A percentile compares a stretch with the other conserved stretches of the same genome.
Evolutionary conservation across 2,888 invertebrate species (phyloP).

Genomic region (Acronicta aceris): DNA sequence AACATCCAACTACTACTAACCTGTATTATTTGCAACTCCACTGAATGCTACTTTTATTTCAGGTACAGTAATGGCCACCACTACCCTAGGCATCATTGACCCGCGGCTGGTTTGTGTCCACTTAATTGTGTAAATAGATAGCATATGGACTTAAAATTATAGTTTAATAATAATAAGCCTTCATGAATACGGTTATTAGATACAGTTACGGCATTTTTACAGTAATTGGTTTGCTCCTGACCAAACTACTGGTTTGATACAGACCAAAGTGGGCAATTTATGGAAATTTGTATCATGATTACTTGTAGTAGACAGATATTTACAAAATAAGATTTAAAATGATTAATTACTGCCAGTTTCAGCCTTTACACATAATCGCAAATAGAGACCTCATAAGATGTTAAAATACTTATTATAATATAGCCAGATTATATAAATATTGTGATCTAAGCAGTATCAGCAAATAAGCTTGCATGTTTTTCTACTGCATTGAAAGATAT

Average conservation of each 20-base stretch:
- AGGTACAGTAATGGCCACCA: slow-evolving; percentile 83
- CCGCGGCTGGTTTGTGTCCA: slow-evolving; percentile 66
- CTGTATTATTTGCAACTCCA: not conserved
- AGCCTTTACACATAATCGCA: slow-evolving; percentile 64
- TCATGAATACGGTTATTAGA: slow-evolving; percentile 55
- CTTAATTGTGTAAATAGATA: slow-evolving; percentile 73
- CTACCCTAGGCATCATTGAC: slow-evolving; percentile 86
- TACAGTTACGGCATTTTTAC: slow-evolving; percentile 41
- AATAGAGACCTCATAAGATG: slow-evolving; percentile 58
- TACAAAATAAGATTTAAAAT: slow-evolving; percentile 44
- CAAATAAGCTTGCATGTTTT: slow-evolving; percentile 41
- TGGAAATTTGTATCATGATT: too few relatives aligned
- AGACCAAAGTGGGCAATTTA: slow-evolving; percentile 53
- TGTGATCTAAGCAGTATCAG: slow-evolving; percentile 46
- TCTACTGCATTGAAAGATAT: slow-evolving; percentile 28
- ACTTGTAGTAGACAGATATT: too few relatives aligned
- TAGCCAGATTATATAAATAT: slow-evolving; percentile 54
- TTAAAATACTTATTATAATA: slow-evolving; percentile 48
- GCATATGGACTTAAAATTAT: slow-evolving; percentile 72
- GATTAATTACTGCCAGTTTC: slow-evolving; percentile 67
- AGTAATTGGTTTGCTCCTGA: slow-evolving; percentile 49
- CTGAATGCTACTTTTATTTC: slow-evolving; percentile 27
- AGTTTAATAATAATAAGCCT: slow-evolving; percentile 58
- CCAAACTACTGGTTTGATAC: slow-evolving; percentile 52
- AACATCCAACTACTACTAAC: too few relatives aligned